phyloP scores from a whole-genome alignment of 2,113 vertebrate species.

The Hyperoodon ampullatus region DNA sequence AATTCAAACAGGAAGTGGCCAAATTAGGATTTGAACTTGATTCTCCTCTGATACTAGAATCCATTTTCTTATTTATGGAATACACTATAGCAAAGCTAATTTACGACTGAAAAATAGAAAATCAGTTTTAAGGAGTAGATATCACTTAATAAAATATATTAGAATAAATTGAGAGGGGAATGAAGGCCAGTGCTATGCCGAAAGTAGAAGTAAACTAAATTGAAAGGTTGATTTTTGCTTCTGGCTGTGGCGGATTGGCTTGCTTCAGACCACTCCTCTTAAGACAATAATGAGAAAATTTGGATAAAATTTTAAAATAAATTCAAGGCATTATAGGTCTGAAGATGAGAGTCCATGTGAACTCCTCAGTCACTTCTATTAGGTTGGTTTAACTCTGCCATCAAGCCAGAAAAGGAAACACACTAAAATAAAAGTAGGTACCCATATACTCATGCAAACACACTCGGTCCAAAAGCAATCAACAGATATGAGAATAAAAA shows the following conservation, averaged over 20 bases:
- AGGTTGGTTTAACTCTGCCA: background rate
- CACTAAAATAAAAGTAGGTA: background rate
- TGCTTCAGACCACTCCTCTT: background rate
- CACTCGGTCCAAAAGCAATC: background rate
- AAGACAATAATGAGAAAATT: background rate
- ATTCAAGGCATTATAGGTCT: background rate
- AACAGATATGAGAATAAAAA: background rate
- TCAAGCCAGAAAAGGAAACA: background rate
- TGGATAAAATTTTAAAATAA: background rate
- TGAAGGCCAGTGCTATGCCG: background rate
- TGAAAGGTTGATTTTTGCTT: background rate
- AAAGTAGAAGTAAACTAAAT: background rate
- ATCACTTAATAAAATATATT: background rate
- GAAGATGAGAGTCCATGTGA: background rate
- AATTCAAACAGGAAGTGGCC: background rate
- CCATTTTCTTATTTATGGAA: background rate
- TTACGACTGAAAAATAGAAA: background rate
- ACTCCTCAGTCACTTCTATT: background rate
- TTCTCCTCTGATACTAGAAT: background rate
- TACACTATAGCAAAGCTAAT: background rate
- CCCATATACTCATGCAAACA: background rate
- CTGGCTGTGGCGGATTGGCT: background rate
- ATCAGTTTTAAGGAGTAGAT: background rate
- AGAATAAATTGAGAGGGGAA: background rate
- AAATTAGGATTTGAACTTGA: background rate